Percentiles rank a stretch among this genome's conserved stretches.
phyloP scores from a whole-genome alignment of 2,888 invertebrate genomes.

The Parasteatoda lunata region DNA sequence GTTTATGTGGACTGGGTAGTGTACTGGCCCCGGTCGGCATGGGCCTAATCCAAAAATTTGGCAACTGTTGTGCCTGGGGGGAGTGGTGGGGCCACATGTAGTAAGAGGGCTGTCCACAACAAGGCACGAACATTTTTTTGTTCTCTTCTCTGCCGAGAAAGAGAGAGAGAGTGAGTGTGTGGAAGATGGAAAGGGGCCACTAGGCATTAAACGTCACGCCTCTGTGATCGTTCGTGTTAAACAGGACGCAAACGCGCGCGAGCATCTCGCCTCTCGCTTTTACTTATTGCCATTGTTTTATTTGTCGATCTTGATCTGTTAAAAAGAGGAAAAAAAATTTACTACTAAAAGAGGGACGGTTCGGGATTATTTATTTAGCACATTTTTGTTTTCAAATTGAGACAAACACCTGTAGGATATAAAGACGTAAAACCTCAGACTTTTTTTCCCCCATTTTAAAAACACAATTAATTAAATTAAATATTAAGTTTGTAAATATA shows the following conservation, averaged over 20 bases:
- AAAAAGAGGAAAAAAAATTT: not conserved
- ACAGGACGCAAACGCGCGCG: constrained; percentile 49
- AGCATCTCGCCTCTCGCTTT: constrained; percentile 9
- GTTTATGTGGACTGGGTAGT: constrained; percentile 10
- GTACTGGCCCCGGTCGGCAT: constrained; percentile 37
- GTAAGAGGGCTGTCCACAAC: constrained; percentile 44
- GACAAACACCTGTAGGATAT: no score
- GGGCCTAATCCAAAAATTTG: constrained; percentile 45
- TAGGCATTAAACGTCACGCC: constrained; percentile 39
- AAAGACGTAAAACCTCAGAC: no score
- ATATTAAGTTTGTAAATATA: no score
- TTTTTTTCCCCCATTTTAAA: no score
- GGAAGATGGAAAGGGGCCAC: constrained; percentile 49
- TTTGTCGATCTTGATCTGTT: constrained; percentile 21
- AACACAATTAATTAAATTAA: no score
- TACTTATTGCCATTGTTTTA: constrained; percentile 13
- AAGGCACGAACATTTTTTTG: constrained; percentile 40
- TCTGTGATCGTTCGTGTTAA: constrained; percentile 39
- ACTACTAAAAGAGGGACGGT: not conserved
- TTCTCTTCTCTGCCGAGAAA: not conserved
- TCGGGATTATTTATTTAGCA: not conserved
- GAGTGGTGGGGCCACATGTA: constrained; percentile 52
- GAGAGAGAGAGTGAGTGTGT: constrained; percentile 5
- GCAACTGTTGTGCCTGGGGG: constrained; percentile 21
- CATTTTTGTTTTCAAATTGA: no score